phyloP scores from a whole-genome alignment of 2,797 vertebrate species.

The Parotocinclus haroldoi region DNA sequence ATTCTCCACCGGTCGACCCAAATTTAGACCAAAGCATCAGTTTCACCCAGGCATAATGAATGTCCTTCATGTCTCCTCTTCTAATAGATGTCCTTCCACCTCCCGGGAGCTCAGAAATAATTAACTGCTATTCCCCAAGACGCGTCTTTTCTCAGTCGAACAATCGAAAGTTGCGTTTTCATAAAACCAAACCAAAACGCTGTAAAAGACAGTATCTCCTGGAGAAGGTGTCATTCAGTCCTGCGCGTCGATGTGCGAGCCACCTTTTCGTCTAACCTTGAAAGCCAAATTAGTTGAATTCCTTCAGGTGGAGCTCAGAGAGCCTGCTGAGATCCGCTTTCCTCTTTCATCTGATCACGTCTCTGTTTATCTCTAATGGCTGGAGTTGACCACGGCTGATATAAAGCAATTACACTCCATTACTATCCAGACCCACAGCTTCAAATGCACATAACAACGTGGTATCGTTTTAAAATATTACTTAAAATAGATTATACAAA shows the following conservation, averaged over 20 bases:
- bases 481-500: too few relatives aligned
- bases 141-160: neutral
- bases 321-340: neutral
- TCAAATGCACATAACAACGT: too few relatives aligned
- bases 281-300: slow-evolving; percentile 29
- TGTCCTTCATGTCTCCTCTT: slow-evolving; percentile 10
- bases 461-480: too few relatives aligned
- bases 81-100: slow-evolving; percentile 4
- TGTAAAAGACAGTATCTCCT: neutral
- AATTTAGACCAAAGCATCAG: neutral
- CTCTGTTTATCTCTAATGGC: neutral
- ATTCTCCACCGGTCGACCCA: neutral
- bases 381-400: neutral
- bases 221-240: neutral
- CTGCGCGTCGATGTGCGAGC: neutral
- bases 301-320: slow-evolving; percentile 26
- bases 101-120: neutral
- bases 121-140: neutral
- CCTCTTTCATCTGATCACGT: slow-evolving; percentile 1
- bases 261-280: slow-evolving; percentile 17
- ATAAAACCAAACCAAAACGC: neutral
- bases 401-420: neutral
- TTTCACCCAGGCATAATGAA: slow-evolving; percentile 1
- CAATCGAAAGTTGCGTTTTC: slow-evolving; percentile 20
- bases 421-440: neutral